phyloP scores from a whole-genome alignment of 2,113 vertebrate genomes.

The Phocoena phocoena region DNA sequence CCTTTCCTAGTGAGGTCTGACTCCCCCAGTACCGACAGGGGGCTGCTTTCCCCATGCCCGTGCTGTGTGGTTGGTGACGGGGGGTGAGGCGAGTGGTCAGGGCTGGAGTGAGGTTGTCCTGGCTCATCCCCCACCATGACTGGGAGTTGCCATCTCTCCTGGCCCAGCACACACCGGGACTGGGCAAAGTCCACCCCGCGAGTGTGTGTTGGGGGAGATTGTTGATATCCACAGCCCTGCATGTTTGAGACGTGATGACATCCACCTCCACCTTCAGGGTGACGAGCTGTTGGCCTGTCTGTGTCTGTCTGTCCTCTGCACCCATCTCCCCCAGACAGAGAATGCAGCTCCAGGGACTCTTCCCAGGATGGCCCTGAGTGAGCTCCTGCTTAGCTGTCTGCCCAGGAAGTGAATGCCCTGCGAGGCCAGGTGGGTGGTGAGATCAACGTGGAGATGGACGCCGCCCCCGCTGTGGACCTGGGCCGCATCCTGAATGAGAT shows the following conservation, averaged over 20 bases:
- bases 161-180: fast-evolving
- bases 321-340: background rate
- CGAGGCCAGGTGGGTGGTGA: slow-evolving; percentile 82
- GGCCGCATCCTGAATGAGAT: slow-evolving; percentile 82
- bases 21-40: fast-evolving
- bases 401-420: slow-evolving; percentile 75
- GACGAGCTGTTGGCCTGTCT: background rate
- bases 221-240: background rate
- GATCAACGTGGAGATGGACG: slow-evolving; percentile 84
- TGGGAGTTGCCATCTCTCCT: background rate
- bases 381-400: slow-evolving; percentile 63
- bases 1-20: background rate
- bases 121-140: fast-evolving
- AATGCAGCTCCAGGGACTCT: background rate
- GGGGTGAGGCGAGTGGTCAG: background rate
- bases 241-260: fast-evolving
- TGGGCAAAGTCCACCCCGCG: fast-evolving
- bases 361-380: slow-evolving; percentile 3
- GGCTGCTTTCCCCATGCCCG: fast-evolving
- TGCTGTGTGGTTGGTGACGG: background rate
- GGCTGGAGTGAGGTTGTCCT: too few relatives aligned
- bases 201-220: background rate
- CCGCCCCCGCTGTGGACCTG: slow-evolving; percentile 82
- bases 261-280: background rate
- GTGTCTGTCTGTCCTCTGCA: background rate